Conservation (phyloP, 2,797 vertebrate species). For the Micromesistius poutassou region DNA sequence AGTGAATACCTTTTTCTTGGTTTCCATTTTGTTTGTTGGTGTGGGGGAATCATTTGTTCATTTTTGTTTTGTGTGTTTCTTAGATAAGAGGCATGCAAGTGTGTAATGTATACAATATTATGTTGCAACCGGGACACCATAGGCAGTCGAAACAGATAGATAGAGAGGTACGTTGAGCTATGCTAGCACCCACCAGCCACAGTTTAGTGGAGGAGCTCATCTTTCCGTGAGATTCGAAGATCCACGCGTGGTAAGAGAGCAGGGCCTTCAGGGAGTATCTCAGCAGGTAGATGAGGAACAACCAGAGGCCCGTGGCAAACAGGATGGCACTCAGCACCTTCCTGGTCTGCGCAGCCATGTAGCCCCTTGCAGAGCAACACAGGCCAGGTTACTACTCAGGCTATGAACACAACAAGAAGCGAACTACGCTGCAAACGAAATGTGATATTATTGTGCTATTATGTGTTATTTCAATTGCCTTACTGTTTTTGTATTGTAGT, state of each 20-base stretch:
- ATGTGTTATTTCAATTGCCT: background rate
- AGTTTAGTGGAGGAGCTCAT: constrained; percentile 79
- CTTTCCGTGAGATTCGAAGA: constrained; percentile 89
- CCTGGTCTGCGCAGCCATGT: constrained; percentile 67
- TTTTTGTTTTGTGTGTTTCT: too few relatives aligned
- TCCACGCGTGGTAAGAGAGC: constrained; percentile 92
- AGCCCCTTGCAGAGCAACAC: constrained; percentile 50
- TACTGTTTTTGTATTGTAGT: too few relatives aligned
- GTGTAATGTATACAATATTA: background rate
- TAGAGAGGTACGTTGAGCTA: background rate
- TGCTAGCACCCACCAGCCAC: constrained; percentile 79
- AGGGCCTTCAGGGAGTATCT: constrained; percentile 83
- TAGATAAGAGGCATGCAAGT: too few relatives aligned
- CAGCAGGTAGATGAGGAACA: constrained; percentile 82
- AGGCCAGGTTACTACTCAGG: background rate
- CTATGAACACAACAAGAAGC: background rate
- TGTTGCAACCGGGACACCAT: background rate
- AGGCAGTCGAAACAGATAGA: background rate
- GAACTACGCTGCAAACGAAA: background rate
- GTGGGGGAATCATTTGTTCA: too few relatives aligned
- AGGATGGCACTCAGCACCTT: constrained; percentile 77
- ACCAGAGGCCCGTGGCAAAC: constrained; percentile 88
- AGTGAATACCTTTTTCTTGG: background rate
- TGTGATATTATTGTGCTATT: background rate
- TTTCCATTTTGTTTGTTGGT: too few relatives aligned